phyloP scores from a whole-genome alignment of 35 echinoderm and acorn worm genomes.

The Holothuria glaberrima region DNA sequence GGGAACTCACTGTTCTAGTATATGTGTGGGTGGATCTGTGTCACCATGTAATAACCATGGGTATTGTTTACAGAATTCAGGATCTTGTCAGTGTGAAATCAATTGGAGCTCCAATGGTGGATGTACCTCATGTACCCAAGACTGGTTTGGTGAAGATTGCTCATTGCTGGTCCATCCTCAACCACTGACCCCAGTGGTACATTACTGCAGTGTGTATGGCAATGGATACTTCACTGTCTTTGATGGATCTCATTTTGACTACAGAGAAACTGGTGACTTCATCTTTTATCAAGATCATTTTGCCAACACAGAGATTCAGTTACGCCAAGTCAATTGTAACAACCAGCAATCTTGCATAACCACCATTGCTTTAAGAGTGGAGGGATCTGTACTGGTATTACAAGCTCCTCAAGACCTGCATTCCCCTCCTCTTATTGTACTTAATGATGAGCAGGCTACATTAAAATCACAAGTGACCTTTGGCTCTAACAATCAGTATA shows the following conservation, averaged over 20 bases:
- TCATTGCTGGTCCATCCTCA: constrained; percentile 54
- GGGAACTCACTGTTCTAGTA: constrained; percentile 63
- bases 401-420: constrained; percentile 46
- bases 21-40: constrained; percentile 67
- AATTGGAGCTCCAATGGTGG: constrained; percentile 66
- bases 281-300: constrained; percentile 48
- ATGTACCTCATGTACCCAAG: constrained; percentile 62
- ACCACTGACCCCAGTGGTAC: not conserved
- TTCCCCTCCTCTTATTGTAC: constrained; percentile 60
- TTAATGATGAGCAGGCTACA: constrained; percentile 56
- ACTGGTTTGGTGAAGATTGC: constrained; percentile 82
- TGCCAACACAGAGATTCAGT: constrained; percentile 55
- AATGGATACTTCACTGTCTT: constrained; percentile 82
- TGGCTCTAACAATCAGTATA: not conserved
- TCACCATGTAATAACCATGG: constrained; percentile 76
- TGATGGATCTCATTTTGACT: constrained; percentile 77
- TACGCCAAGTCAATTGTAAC: constrained; percentile 76
- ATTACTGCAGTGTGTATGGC: constrained; percentile 64
- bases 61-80: constrained; percentile 47
- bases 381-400: constrained; percentile 48
- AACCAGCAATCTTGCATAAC: constrained; percentile 68
- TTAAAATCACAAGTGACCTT: constrained; percentile 39
- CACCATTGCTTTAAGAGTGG: constrained; percentile 56
- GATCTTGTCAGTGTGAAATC: constrained; percentile 70
- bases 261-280: constrained; percentile 73